Percentiles rank a stretch among this genome's conserved stretches.
Conservation (phyloP, 2,113 vertebrate genomes). For the Probosciger aterrimus region DNA sequence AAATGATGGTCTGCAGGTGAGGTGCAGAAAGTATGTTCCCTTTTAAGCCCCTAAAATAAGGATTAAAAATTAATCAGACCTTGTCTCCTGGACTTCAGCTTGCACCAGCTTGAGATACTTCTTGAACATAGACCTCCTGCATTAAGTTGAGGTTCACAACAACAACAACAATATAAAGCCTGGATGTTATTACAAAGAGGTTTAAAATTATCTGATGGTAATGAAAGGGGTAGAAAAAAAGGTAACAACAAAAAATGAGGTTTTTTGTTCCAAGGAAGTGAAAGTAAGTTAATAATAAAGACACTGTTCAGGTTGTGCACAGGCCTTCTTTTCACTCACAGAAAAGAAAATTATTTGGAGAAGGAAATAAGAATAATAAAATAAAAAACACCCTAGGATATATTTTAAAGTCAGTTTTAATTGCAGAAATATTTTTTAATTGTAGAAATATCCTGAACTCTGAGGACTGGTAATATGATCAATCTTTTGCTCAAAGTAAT, state of each 20-base stretch:
- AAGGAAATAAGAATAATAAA: not conserved
- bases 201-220: not conserved
- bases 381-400: not conserved
- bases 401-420: conserved; percentile 2
- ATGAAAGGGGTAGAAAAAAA: not conserved
- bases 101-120: not conserved
- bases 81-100: not conserved
- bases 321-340: not conserved
- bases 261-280: not conserved
- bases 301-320: not conserved
- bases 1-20: not conserved
- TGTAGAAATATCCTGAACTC: conserved; percentile 6
- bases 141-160: not conserved
- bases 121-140: not conserved
- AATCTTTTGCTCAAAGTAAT: conserved; percentile 12
- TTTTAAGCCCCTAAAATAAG: not conserved
- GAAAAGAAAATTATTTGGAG: not conserved
- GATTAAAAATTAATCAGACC: not conserved
- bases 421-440: conserved; percentile 8
- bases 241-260: not conserved
- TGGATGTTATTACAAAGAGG: not conserved
- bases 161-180: not conserved
- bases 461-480: not conserved
- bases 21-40: not conserved
- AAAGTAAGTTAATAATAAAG: not conserved